Base-by-base conservation (phyloP, 2,797 vertebrate genomes). In the Danio jaintianensis region DNA sequence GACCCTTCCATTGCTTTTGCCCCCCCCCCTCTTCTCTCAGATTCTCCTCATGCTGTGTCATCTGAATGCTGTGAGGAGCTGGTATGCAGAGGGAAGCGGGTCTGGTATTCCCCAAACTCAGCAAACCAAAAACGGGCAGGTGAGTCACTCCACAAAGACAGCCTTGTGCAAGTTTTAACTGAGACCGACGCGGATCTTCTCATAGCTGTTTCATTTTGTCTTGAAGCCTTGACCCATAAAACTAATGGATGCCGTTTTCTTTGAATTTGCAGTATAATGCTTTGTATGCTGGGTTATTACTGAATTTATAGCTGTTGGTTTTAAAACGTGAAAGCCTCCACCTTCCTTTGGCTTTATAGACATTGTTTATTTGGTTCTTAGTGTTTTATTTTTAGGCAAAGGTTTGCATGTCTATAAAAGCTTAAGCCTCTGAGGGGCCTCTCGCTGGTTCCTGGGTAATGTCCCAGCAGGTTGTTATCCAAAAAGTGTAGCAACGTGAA, bases 401-500 rank as follows among this genome's bases (percentile, higher is more conserved):
- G 45, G 36, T 63, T 52, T 0, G 22, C 47, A 75, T 61, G 59
- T 53, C 59, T 52, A 63, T 75, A 63, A 75, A 75, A 75, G 22
- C 73, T 64, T 72, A 78, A 86, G 80, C 79, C 80, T 78, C 61
- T 63, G 47, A 76, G 82, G 84, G 84, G 82, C 80, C 68, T 82
- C 78, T 36, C 52, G 78, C 63, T 79, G 84, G 61, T 84, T 87
- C 83, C 84, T 89, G 75, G 81, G 88, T 86, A 84, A 80, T 82
- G 86, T 77, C 82, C 83, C 79, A n/a, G 20, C 67, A 80, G 85
- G 88, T 88, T 89, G 84, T 88, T 81, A 87, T 90, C 87, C 85
- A 88, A 84, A 87, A 88, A 88, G 90, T 88, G 86, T 84, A 87
- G 82, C 88, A 88, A 83, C 89, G 90, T 84, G 87, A 86, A 87